Base-by-base conservation (phyloP, 2,797 vertebrate genomes). In the Poecile montanus region DNA sequence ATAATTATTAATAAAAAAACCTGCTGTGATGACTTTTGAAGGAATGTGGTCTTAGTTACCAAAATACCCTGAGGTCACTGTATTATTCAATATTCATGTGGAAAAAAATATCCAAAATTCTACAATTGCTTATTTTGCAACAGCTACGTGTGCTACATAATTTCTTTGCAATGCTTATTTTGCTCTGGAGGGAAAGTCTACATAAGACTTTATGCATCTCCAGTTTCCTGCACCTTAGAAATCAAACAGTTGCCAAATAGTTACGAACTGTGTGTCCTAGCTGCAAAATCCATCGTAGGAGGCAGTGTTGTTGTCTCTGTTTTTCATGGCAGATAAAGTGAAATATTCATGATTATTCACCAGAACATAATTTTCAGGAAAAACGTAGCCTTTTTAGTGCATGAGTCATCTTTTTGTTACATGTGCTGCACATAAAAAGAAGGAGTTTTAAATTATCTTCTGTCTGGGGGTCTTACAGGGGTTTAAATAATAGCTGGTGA, bases 31-130 rank as follows among this genome's bases (percentile, higher is more conserved):
- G 85, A 94, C 34, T 95, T 96, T 90, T 82, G 88, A 93, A 94
- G 50, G 80, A 95, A 96, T 94, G 80, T 79, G 50, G 76, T 86
- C 67, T 90, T 67, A 40, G 57, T 93, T 88, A 94, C 70, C 30
- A 21, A 71, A 91, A 91, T 62, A 88, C 83, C 56, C 89, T 61
- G 57, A 56, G 27, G 71, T 93, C 83, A 77, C 11, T 76, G 8
- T 57, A 93, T 45, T 95, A 79, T 89, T 91, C 42, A 85, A 42
- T 88, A 77, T 50, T 90, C 0, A 1, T 48, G 6, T n/a, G 48
- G 68, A 88, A 95, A 91, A 80, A 86, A 93, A 81, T 3, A 67
- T 62, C 53, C 2, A 3, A 82, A 86, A 79, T 89, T 70, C 56
- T 73, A 45, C 32, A 67, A 12, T 71, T 81, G 20, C 38, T 82